phyloP scores from a whole-genome alignment of 53 echinoderm and acorn worm genomes.

The Apostichopus leukothele region DNA sequence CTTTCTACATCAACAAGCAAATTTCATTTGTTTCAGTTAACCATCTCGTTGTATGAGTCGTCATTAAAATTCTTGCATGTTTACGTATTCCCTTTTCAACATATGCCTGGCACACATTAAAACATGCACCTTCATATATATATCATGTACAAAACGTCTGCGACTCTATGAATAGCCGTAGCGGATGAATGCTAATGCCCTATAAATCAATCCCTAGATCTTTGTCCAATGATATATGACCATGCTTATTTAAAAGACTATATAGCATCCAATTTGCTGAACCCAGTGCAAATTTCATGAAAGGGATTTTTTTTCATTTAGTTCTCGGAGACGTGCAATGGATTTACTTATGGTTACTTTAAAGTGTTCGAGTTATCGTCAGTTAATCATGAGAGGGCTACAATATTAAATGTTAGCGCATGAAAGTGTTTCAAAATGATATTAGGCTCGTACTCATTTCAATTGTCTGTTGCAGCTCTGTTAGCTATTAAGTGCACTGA shows the following conservation, averaged over 20 bases:
- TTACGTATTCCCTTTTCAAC: conserved; percentile 2
- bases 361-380: background rate
- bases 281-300: background rate
- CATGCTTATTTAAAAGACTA: conserved; percentile 1
- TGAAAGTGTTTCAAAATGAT: too few relatives aligned
- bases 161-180: background rate
- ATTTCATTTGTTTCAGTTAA: background rate
- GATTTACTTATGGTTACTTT: conserved; percentile 2
- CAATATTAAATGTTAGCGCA: background rate
- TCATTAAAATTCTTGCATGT: conserved; percentile 10
- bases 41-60: background rate
- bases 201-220: background rate
- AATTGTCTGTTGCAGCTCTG: too few relatives aligned
- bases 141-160: background rate
- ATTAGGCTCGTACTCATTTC: too few relatives aligned
- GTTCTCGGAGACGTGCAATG: background rate
- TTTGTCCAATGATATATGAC: conserved; percentile 8
- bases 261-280: conserved; percentile 1
- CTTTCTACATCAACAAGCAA: background rate
- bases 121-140: conserved; percentile 4
- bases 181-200: background rate
- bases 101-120: conserved; percentile 11
- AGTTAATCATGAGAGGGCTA: background rate
- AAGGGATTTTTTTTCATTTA: background rate
- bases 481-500: too few relatives aligned